Conservation (phyloP, 2,113 vertebrate species). For the Albula glossodonta region DNA sequence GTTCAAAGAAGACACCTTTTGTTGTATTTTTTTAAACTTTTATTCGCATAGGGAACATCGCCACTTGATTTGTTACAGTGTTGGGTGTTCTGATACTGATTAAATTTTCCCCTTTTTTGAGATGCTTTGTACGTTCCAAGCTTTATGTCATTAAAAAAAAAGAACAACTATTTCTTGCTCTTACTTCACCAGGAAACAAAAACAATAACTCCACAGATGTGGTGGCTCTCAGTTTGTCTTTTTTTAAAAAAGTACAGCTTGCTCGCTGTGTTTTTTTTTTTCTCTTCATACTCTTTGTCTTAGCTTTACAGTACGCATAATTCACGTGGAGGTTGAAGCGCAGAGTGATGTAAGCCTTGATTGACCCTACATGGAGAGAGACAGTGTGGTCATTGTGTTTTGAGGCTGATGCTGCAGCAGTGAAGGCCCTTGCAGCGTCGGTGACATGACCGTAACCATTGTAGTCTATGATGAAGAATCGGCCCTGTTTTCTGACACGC, state of each 20-base stretch:
- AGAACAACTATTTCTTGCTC: neutral
- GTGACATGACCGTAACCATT: slow-evolving; percentile 34
- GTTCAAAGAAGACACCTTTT: slow-evolving; percentile 81
- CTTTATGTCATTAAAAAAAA: neutral
- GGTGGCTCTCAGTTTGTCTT: neutral
- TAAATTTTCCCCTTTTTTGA: neutral
- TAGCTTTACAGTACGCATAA: slow-evolving; percentile 14
- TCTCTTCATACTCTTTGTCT: neutral
- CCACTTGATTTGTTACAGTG: slow-evolving; percentile 9
- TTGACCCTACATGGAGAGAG: slow-evolving; percentile 22
- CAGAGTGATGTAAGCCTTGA: slow-evolving; percentile 41
- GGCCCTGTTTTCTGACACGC: slow-evolving; percentile 19
- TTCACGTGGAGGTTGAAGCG: neutral
- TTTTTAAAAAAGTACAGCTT: neutral
- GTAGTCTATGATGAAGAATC: slow-evolving; percentile 28
- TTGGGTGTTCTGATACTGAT: neutral
- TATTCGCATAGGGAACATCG: slow-evolving; percentile 58
- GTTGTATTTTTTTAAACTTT: slow-evolving; percentile 68
- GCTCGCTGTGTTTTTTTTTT: neutral
- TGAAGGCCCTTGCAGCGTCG: slow-evolving; percentile 24
- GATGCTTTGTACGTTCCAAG: neutral
- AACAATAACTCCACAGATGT: slow-evolving; percentile 2
- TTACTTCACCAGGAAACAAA: neutral
- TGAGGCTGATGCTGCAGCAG: slow-evolving; percentile 13
- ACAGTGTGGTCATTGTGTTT: slow-evolving; percentile 43